Base-by-base conservation (phyloP, 2,888 invertebrate species). In the Apantesis nais region DNA sequence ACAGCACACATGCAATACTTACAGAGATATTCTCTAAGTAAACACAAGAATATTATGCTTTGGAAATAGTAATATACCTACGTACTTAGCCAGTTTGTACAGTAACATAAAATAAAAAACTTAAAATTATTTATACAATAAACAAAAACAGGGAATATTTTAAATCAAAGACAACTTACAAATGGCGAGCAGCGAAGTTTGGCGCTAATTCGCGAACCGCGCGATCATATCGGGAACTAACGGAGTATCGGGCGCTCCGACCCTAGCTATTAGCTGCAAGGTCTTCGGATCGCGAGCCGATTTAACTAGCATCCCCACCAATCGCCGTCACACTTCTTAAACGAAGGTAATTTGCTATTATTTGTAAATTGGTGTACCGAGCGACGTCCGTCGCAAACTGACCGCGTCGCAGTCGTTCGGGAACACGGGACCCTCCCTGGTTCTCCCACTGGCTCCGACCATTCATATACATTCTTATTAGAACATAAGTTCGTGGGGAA, bases 261-360 rank as follows among this genome's bases (percentile, higher is more conserved):
- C 89, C 90, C 92, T 90, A 90, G 82, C 90, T 82, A 94, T 95
- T 95, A 94, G 84, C 90, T 87, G 88, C 95, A 95, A 95, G 95
- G 95, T 95, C 94, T 93, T 85, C 80, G 84, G 87, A 93, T 93
- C 90, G 92, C 90, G 88, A 92, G 90, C 89, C 93, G 93, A 94
- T 95, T 94, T 93, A 93, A 86, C 89, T 89, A 89, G 83, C 92
- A 93, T 93, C 93, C 92, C 94, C 94, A 93, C 95, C 94, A 94
- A 93, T 92, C 90, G 89, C 89, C 87, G 91, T 91, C 90, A 91
- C 94, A 94, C 93, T 92, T 93, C 95, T 95, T 94, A 93, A 94
- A 94, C 94, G 93, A 92, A 92, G 93, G 94, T 93, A 95, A 95
- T 95, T 94, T 92, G 93, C 93, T 93, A 92, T 93, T 93, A 94